Conservation (phyloP, 2,888 invertebrate species). For the Poecilobothrus nobilitatus region DNA sequence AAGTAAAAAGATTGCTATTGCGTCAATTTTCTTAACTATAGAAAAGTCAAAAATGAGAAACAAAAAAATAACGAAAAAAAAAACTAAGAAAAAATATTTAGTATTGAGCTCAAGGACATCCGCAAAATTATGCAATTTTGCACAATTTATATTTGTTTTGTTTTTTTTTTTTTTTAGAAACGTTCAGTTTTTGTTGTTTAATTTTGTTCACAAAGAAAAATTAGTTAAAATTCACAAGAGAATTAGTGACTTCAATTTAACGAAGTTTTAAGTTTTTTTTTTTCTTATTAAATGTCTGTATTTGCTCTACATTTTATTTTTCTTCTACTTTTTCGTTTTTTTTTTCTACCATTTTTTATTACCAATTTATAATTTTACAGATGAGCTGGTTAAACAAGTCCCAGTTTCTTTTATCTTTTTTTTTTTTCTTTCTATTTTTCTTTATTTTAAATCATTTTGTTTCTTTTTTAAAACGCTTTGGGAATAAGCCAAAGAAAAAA, state of each 20-base stretch:
- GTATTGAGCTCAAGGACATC: background rate
- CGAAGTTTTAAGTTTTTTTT: too few relatives aligned
- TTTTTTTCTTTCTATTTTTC: background rate
- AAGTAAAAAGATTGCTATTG: too few relatives aligned
- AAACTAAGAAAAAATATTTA: background rate
- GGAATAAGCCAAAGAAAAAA: background rate
- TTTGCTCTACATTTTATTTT: background rate
- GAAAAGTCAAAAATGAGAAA: background rate
- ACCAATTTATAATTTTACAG: slow-evolving; percentile 4
- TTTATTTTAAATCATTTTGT: too few relatives aligned
- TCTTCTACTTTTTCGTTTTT: background rate
- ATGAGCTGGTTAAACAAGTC: background rate
- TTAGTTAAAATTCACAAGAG: background rate
- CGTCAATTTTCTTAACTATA: background rate
- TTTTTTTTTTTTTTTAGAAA: too few relatives aligned
- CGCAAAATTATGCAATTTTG: background rate
- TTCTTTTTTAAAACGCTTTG: background rate
- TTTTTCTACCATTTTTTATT: background rate
- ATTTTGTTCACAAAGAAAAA: background rate
- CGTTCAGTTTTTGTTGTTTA: background rate
- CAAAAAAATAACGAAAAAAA: background rate
- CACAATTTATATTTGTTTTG: background rate
- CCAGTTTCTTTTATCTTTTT: background rate
- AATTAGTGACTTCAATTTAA: background rate
- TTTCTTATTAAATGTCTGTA: background rate